Evolutionary conservation across 2,888 invertebrate species (phyloP).

Genomic region (Beris chalybata): DNA sequence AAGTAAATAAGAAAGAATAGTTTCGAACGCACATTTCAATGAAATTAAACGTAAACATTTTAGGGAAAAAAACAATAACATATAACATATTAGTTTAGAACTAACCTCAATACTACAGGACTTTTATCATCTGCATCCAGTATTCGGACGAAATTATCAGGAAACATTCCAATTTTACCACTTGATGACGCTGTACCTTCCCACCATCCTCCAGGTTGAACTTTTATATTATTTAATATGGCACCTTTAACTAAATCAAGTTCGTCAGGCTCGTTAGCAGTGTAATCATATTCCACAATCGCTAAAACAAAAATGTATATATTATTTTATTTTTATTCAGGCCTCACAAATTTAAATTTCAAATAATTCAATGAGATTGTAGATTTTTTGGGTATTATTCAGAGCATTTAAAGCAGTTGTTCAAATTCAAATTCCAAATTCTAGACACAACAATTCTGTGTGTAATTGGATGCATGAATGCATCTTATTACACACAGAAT

Average conservation of each 20-base stretch:
- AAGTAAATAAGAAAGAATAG: neutral
- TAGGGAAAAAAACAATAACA: neutral
- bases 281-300: constrained; percentile 83
- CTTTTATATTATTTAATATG: constrained; percentile 76
- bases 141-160: constrained; percentile 87
- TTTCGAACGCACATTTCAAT: neutral
- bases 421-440: too few relatives aligned
- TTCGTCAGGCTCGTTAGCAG: constrained; percentile 84
- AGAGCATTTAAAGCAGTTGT: too few relatives aligned
- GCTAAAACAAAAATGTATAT: constrained; percentile 63
- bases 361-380: too few relatives aligned
- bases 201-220: constrained; percentile 87
- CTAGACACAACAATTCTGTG: too few relatives aligned
- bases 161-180: constrained; percentile 86
- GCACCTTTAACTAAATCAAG: constrained; percentile 81
- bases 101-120: constrained; percentile 56
- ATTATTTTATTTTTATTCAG: too few relatives aligned
- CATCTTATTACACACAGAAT: too few relatives aligned
- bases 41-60: neutral
- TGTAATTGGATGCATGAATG: too few relatives aligned
- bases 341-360: too few relatives aligned
- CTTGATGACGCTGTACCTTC: constrained; percentile 73
- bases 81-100: neutral
- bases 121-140: constrained; percentile 53
- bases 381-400: too few relatives aligned